Evolutionary conservation across 2,888 invertebrate genomes (phyloP).

Genomic region (Alviniconcha strummeri): DNA sequence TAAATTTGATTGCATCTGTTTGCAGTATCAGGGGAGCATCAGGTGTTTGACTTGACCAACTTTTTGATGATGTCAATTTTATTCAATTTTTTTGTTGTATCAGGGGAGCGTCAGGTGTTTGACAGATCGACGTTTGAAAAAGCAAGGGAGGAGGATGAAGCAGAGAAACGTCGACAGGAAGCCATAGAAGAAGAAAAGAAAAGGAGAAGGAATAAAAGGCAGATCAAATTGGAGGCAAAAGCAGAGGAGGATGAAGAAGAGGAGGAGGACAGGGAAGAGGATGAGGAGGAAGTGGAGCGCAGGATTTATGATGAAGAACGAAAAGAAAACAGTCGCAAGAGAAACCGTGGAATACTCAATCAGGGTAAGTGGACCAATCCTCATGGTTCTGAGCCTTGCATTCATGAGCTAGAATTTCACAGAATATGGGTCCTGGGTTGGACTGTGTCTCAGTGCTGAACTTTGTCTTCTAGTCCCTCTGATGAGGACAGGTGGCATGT

Average conservation of each 20-base stretch:
- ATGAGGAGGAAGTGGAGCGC: background rate
- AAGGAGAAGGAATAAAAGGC: constrained; percentile 48
- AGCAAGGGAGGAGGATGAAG: constrained; percentile 31
- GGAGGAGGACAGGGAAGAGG: background rate
- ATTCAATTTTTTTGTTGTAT: background rate
- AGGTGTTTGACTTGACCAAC: too few relatives aligned
- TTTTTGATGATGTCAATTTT: too few relatives aligned
- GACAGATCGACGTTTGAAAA: constrained; percentile 47
- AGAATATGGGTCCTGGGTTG: too few relatives aligned
- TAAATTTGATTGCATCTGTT: too few relatives aligned
- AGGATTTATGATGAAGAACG: background rate
- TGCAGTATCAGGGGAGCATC: too few relatives aligned
- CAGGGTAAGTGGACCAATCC: background rate
- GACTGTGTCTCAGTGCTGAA: too few relatives aligned
- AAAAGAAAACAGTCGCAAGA: constrained; percentile 2
- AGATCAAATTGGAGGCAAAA: constrained; percentile 43
- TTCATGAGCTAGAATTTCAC: too few relatives aligned
- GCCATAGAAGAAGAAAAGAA: constrained; percentile 20
- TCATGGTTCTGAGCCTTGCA: too few relatives aligned
- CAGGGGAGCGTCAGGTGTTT: constrained; percentile 54
- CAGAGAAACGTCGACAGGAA: constrained; percentile 4
- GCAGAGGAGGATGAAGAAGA: constrained; percentile 39
- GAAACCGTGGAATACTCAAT: background rate
- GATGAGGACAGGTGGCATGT: too few relatives aligned
- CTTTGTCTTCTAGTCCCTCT: too few relatives aligned